A percentile compares a stretch with the other conserved stretches of the same genome.
Evolutionary conservation across 2,888 invertebrate genomes (phyloP).

Genomic region (Theretra japonica): DNA sequence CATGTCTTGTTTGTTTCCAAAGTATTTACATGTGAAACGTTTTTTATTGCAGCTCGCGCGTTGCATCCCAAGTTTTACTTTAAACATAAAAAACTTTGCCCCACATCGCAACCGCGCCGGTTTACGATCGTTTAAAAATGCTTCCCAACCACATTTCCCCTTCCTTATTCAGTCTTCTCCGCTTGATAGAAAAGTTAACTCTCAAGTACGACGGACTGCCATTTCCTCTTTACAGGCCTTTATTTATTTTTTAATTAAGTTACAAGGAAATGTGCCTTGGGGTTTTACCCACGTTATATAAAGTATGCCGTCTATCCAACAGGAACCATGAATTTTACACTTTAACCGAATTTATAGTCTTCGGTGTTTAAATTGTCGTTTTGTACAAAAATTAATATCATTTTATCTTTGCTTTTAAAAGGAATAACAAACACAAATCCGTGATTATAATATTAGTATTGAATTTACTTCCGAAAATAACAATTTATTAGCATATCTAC

Average conservation of each 20-base stretch:
- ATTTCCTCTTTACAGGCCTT: not conserved
- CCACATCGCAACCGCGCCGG: not conserved
- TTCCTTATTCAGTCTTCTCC: not conserved
- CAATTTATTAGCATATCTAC: too few species aligned
- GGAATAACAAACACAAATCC: too few species aligned
- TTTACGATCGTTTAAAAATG: slow-evolving; percentile 30
- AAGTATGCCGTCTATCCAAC: not conserved
- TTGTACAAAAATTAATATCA: too few species aligned
- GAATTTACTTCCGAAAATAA: not conserved
- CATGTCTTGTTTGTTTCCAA: not conserved
- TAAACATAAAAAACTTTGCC: not conserved
- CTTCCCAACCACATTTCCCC: slow-evolving; percentile 33
- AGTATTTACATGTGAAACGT: not conserved
- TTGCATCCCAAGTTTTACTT: not conserved
- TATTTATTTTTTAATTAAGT: not conserved
- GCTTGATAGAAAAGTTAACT: not conserved
- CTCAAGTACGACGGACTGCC: not conserved
- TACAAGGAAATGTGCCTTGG: not conserved
- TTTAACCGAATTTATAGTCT: too few species aligned
- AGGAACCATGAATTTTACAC: too few species aligned
- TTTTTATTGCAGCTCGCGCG: not conserved
- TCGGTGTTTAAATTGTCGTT: too few species aligned
- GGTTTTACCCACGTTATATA: not conserved
- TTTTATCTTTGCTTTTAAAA: too few species aligned
- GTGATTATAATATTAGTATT: too few species aligned